These are phyloP conservation scores for Saturnia pavonia DNA, from an alignment of 2,888 invertebrate genomes.

Conservation along the genomic window DNA sequence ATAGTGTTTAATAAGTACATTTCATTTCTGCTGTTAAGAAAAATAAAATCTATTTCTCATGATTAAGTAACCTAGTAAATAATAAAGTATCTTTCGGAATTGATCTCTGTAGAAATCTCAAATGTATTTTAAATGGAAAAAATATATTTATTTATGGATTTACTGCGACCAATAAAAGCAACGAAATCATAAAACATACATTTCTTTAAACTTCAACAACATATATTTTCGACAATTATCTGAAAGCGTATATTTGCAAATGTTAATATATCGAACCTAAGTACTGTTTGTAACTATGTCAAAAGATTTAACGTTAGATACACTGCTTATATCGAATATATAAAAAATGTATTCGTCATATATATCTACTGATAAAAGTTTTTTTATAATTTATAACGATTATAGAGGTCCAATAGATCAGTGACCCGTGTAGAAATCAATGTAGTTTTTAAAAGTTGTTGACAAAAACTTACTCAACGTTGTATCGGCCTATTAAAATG, in stretches of 20 bases:
- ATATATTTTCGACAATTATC: background rate
- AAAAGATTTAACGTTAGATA: background rate
- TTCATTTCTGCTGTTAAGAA: conserved; percentile 5
- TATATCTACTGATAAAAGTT: background rate
- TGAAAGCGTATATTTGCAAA: background rate
- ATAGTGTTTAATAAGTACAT: conserved; percentile 21
- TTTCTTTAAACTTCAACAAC: conserved; percentile 5
- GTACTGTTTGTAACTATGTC: background rate
- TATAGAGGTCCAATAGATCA: background rate
- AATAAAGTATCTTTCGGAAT: conserved; percentile 35
- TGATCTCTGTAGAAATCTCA: conserved; percentile 46
- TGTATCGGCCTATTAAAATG: conserved; percentile 1
- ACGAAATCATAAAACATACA: conserved; percentile 32
- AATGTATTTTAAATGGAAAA: conserved; percentile 14
- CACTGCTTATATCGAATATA: background rate
- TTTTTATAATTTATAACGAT: background rate
- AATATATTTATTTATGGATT: conserved; percentile 18
- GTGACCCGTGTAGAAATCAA: background rate
- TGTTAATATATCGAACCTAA: no score
- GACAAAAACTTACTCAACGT: background rate
- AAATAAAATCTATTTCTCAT: conserved; percentile 18
- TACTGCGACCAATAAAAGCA: conserved; percentile 39
- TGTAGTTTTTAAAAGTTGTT: background rate
- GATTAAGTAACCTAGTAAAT: conserved; percentile 24
- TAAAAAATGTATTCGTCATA: no score